Evolutionary conservation across 2,888 invertebrate species (phyloP).

Genomic region (Amblyjoppa fuscipennis): DNA sequence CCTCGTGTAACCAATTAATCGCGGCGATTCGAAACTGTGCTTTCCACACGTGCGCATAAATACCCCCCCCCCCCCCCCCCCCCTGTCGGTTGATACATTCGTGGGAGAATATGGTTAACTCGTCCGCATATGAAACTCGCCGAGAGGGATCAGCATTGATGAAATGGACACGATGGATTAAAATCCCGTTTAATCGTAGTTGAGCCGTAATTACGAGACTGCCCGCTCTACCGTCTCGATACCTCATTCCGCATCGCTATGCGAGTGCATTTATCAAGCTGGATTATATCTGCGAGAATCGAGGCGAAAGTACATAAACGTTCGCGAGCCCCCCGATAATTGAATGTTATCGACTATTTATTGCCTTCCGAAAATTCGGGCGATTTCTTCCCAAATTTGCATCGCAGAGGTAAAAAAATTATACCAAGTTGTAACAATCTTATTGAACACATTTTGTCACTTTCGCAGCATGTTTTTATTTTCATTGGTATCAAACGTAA

Average conservation of each 20-base stretch:
- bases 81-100: background rate
- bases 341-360: background rate
- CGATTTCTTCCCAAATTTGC: background rate
- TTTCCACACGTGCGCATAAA: constrained; percentile 4
- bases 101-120: background rate
- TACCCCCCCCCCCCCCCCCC: background rate
- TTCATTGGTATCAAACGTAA: background rate
- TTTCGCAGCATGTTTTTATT: background rate
- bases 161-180: constrained; percentile 45
- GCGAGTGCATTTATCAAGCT: constrained; percentile 23
- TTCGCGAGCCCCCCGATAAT: background rate
- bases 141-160: constrained; percentile 33
- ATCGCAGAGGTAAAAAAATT: background rate
- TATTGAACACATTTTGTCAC: background rate
- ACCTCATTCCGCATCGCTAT: constrained; percentile 4
- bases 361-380: background rate
- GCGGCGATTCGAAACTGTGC: constrained; percentile 18
- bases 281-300: background rate
- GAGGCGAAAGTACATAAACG: background rate
- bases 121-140: constrained; percentile 18
- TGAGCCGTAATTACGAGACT: constrained; percentile 27
- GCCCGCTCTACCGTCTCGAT: background rate
- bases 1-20: constrained; percentile 32
- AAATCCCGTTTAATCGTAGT: constrained; percentile 36
- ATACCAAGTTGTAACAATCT: background rate